Percentiles rank a stretch among this genome's conserved stretches.
These are phyloP conservation scores for Colossoma macropomum DNA, from an alignment of 2,113 vertebrate genomes.

Conservation along the genomic window DNA sequence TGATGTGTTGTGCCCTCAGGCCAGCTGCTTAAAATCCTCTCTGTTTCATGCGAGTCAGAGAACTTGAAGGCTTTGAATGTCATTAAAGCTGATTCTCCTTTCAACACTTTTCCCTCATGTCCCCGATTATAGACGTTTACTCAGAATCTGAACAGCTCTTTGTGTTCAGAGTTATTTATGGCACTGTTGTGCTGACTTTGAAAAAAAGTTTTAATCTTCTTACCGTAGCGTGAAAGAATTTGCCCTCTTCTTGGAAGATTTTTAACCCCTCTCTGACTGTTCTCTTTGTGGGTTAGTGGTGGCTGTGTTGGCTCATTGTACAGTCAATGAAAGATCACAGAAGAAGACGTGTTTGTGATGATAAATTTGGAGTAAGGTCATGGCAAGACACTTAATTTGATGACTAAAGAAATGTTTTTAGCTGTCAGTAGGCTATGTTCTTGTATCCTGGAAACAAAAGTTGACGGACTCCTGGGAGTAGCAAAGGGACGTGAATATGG, in stretches of 20 bases:
- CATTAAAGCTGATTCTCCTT: slow-evolving; percentile 18
- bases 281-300: neutral
- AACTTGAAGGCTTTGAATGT: slow-evolving; percentile 23
- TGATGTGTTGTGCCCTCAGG: neutral
- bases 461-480: too few relatives aligned
- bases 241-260: neutral
- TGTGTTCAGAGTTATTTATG: slow-evolving; percentile 20
- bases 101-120: slow-evolving; percentile 19
- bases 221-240: neutral
- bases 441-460: too few relatives aligned
- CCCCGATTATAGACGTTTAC: slow-evolving; percentile 23
- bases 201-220: slow-evolving; percentile 24
- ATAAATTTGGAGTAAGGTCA: neutral
- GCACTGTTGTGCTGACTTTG: slow-evolving; percentile 23
- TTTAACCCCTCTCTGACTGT: neutral
- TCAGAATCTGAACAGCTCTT: neutral
- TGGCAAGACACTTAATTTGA: neutral
- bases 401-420: neutral
- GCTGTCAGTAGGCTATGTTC: neutral
- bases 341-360: neutral
- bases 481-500: too few relatives aligned
- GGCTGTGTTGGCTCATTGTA: neutral
- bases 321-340: neutral
- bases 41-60: slow-evolving; percentile 24
- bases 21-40: slow-evolving; percentile 13